Conservation (phyloP, 2,888 invertebrate genomes). For the Amaurobius ferox region DNA sequence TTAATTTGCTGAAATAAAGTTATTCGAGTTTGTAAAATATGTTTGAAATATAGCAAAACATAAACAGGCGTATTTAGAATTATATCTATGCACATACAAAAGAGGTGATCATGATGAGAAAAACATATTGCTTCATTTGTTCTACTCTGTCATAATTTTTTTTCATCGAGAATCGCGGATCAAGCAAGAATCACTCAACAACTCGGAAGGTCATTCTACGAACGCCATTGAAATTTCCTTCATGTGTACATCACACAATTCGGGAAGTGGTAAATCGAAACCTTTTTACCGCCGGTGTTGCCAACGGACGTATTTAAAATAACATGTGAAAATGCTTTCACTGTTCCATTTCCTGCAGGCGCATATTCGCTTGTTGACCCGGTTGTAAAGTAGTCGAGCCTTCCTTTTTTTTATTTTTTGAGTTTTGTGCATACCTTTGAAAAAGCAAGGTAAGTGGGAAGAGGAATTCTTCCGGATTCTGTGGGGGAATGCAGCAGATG, state of each 20-base stretch:
- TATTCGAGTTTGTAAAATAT: too few species aligned
- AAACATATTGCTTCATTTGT: too few species aligned
- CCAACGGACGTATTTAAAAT: not conserved
- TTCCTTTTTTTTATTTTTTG: not conserved
- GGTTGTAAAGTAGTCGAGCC: conserved; percentile 12
- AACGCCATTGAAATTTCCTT: too few species aligned
- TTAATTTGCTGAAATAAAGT: too few species aligned
- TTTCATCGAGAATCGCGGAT: too few species aligned
- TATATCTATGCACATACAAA: too few species aligned
- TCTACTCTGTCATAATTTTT: too few species aligned
- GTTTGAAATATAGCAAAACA: too few species aligned
- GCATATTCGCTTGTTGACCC: conserved; percentile 26
- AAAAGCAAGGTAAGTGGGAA: not conserved
- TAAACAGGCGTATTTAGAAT: too few species aligned
- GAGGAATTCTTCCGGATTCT: not conserved
- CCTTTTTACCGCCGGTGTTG: conserved; percentile 1
- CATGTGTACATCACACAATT: not conserved
- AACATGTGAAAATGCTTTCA: conserved; percentile 8
- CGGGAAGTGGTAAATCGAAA: conserved; percentile 53
- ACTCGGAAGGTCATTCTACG: too few species aligned
- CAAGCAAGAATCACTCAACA: too few species aligned
- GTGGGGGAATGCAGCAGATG: not conserved
- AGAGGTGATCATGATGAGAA: too few species aligned
- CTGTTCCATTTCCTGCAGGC: conserved; percentile 32
- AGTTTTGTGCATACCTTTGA: not conserved